Percentiles rank a stretch among this genome's conserved stretches.
Conservation (phyloP, 2,797 vertebrate genomes). For the Austrolebias charrua region DNA sequence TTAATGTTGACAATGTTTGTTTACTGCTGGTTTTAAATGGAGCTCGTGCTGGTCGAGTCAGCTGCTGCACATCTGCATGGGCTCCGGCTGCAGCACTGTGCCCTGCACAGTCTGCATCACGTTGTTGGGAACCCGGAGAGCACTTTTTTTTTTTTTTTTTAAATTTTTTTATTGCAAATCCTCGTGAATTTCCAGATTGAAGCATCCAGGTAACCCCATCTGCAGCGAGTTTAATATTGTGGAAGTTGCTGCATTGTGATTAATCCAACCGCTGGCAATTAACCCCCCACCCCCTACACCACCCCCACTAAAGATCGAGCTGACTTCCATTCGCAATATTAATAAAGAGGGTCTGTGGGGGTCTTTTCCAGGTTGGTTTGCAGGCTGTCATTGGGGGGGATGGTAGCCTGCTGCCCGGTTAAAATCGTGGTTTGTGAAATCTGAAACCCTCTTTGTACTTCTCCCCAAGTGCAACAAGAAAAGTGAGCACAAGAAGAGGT, state of each 20-base stretch:
- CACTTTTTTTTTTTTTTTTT: slow-evolving; percentile 34
- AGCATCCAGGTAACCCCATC: too few species aligned
- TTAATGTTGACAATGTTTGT: slow-evolving; percentile 24
- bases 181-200: neutral
- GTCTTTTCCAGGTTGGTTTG: slow-evolving; percentile 66
- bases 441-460: slow-evolving; percentile 74
- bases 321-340: slow-evolving; percentile 45
- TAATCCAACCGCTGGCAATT: slow-evolving; percentile 32
- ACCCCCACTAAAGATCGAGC: slow-evolving; percentile 35
- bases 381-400: slow-evolving; percentile 72
- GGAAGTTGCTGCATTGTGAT: slow-evolving; percentile 19
- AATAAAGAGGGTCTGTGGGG: slow-evolving; percentile 59
- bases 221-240: neutral
- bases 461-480: slow-evolving; percentile 60
- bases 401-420: slow-evolving; percentile 66
- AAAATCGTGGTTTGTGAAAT: slow-evolving; percentile 78
- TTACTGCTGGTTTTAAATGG: neutral
- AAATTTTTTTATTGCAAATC: slow-evolving; percentile 9
- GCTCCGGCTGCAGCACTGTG: slow-evolving; percentile 48
- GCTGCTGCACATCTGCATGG: slow-evolving; percentile 59
- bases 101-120: slow-evolving; percentile 47
- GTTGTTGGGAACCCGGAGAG: slow-evolving; percentile 51
- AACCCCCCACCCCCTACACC: slow-evolving; percentile 1
- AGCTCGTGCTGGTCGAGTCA: too few species aligned
- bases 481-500: slow-evolving; percentile 41